Evolutionary conservation across 2,888 invertebrate species (phyloP).

Genomic region (Unio delphinus): DNA sequence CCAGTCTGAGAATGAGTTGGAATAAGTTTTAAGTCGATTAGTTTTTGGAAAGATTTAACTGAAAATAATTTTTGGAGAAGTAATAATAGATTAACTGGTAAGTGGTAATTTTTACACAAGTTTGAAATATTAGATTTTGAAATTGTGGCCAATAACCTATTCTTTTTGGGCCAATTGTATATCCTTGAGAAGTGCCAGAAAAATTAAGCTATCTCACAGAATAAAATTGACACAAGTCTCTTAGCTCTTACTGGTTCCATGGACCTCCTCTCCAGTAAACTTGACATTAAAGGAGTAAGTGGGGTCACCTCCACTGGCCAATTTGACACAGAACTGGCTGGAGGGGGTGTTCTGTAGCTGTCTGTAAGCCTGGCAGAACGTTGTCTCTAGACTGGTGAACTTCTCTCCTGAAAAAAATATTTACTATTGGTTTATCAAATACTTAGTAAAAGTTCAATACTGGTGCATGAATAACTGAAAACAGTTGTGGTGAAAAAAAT

Average conservation of each 20-base stretch:
- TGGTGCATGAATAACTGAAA: too few relatives aligned
- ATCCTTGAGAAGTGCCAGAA: background rate
- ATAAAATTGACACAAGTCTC: background rate
- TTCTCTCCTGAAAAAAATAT: constrained; percentile 34
- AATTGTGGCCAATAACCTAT: too few relatives aligned
- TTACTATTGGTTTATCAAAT: background rate
- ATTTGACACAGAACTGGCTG: constrained; percentile 68
- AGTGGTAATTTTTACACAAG: too few relatives aligned
- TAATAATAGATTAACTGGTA: too few relatives aligned
- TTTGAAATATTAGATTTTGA: too few relatives aligned
- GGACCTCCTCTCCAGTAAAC: constrained; percentile 71
- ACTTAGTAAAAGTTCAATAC: background rate
- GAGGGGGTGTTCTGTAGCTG: constrained; percentile 66
- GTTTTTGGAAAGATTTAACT: too few relatives aligned
- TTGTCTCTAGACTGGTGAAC: constrained; percentile 37
- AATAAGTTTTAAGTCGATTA: too few relatives aligned
- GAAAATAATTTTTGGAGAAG: too few relatives aligned
- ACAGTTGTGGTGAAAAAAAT: too few relatives aligned
- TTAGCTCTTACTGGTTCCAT: constrained; percentile 66
- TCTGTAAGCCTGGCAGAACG: constrained; percentile 67
- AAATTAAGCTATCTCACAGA: background rate
- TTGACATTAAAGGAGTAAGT: constrained; percentile 70
- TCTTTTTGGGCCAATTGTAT: too few relatives aligned
- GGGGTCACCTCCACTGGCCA: constrained; percentile 71
- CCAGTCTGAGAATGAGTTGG: too few relatives aligned